Percentiles rank a stretch among this genome's conserved stretches.
phyloP scores from a whole-genome alignment of 2,797 vertebrate genomes.

The Falco novaeseelandiae region DNA sequence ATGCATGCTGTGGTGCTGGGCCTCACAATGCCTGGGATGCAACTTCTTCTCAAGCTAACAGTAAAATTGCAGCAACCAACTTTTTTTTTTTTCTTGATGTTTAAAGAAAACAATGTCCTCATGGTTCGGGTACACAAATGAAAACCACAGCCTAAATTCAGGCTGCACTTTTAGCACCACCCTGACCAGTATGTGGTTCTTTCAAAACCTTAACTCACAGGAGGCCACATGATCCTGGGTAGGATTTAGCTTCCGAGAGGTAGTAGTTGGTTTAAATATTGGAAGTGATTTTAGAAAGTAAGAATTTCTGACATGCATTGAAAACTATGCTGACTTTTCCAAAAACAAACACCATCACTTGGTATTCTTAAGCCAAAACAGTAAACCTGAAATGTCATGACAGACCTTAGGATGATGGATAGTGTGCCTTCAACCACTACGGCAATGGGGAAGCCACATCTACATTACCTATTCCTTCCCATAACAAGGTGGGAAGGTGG shows the following conservation, averaged over 20 bases:
- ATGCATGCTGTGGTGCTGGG: neutral
- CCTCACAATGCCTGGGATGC: neutral
- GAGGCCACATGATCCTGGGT: neutral
- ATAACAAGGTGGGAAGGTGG: neutral
- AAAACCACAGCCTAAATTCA: conserved; percentile 23
- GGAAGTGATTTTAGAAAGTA: neutral
- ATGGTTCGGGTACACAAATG: neutral
- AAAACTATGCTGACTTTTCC: conserved; percentile 49
- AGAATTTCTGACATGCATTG: conserved; percentile 29
- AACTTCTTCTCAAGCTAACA: neutral
- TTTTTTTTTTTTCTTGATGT: neutral
- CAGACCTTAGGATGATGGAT: neutral
- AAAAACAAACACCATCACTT: conserved; percentile 5
- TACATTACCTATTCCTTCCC: neutral
- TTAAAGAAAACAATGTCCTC: conserved; percentile 15
- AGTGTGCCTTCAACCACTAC: neutral
- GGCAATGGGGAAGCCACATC: neutral
- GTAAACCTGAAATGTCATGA: neutral
- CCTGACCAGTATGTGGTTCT: neutral
- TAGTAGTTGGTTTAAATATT: neutral
- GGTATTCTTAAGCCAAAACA: neutral
- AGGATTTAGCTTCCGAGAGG: neutral
- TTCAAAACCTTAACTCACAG: conserved; percentile 22
- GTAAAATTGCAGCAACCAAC: neutral
- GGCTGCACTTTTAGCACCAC: neutral